phyloP scores from a whole-genome alignment of 1,140 invertebrate genomes.

The Tigriopus japonicus region DNA sequence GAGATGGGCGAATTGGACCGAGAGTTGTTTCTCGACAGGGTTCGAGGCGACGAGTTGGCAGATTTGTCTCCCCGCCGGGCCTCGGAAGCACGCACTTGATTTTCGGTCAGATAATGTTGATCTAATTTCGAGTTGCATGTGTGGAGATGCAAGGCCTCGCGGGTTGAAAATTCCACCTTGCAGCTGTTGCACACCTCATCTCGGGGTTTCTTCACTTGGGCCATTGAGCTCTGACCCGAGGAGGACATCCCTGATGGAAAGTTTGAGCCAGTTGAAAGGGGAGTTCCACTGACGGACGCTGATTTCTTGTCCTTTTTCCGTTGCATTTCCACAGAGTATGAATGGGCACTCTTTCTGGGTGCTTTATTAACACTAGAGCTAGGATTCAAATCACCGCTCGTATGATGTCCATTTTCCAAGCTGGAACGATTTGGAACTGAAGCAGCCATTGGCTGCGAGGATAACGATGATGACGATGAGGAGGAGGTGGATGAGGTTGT shows the following conservation, averaged over 20 bases:
- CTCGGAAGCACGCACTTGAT: no score
- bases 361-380: background rate
- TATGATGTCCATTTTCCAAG: no score
- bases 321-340: background rate
- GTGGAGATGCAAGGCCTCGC: conserved; percentile 10
- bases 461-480: no score
- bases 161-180: conserved; percentile 10
- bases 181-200: conserved; percentile 4
- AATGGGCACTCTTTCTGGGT: background rate
- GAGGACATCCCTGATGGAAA: background rate
- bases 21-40: background rate
- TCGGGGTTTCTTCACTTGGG: background rate
- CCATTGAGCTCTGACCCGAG: background rate
- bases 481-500: no score
- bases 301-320: background rate
- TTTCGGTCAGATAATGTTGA: conserved; percentile 4
- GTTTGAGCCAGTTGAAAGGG: background rate
- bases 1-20: background rate
- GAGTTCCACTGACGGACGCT: background rate
- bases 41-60: background rate
- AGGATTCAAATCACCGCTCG: background rate
- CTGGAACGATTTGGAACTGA: no score
- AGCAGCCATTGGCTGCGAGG: no score
- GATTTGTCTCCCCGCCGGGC: background rate
- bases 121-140: conserved; percentile 15